These are phyloP conservation scores for Lithosia quadra DNA, from an alignment of 2,888 invertebrate genomes.

Conservation along the genomic window DNA sequence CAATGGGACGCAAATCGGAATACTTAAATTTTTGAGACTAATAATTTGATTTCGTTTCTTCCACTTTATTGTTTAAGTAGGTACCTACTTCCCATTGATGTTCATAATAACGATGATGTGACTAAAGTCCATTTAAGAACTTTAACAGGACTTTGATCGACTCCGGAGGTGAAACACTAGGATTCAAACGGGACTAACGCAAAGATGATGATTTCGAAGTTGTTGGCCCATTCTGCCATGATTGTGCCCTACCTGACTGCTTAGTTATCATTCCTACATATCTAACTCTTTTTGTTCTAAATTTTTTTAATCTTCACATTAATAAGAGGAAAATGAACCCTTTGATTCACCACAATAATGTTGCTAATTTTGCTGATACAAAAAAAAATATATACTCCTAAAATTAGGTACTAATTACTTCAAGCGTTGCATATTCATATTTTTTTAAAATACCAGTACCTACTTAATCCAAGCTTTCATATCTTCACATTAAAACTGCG, in stretches of 20 bases:
- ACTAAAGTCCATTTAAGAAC: neutral
- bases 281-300: too few relatives aligned
- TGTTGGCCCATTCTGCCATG: too few relatives aligned
- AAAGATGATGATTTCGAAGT: too few relatives aligned
- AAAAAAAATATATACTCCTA: neutral
- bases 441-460: neutral
- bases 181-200: neutral
- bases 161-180: neutral
- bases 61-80: neutral
- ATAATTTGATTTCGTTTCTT: neutral
- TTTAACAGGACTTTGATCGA: neutral
- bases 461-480: constrained; percentile 7
- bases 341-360: too few relatives aligned
- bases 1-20: too few relatives aligned
- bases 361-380: neutral
- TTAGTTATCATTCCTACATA: too few relatives aligned
- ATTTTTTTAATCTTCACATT: too few relatives aligned
- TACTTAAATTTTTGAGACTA: neutral
- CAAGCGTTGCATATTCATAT: too few relatives aligned
- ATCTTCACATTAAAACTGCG: neutral
- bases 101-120: neutral
- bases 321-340: too few relatives aligned
- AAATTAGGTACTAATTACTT: too few relatives aligned
- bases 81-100: neutral
- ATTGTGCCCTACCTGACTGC: too few relatives aligned